phyloP scores from a whole-genome alignment of 1,140 invertebrate genomes.

The Drosophila neocordata region DNA sequence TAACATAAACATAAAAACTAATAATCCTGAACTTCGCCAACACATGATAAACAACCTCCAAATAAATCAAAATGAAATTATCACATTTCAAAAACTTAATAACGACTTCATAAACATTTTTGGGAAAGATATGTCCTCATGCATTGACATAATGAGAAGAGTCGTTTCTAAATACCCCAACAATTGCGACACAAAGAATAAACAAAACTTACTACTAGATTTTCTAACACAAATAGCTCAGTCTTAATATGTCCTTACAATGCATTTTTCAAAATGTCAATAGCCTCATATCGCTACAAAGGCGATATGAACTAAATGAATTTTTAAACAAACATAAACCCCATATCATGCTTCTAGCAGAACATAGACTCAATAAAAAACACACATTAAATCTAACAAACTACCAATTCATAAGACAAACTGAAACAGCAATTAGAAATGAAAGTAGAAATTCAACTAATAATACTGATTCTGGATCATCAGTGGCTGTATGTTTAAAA shows the following conservation, averaged over 20 bases:
- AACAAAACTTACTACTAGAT: background rate
- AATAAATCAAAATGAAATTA: background rate
- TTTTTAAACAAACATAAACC: background rate
- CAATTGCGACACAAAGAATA: background rate
- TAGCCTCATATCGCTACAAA: background rate
- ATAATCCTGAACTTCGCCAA: background rate
- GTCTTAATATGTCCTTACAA: background rate
- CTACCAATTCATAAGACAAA: constrained; percentile 19
- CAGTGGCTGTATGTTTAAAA: constrained; percentile 17
- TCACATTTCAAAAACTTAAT: background rate
- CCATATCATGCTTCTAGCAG: constrained; percentile 19
- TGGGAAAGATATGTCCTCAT: background rate
- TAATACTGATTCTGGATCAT: background rate
- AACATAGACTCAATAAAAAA: background rate
- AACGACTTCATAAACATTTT: background rate
- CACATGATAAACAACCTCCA: background rate
- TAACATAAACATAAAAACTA: background rate
- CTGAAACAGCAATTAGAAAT: too few relatives aligned
- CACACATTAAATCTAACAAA: background rate
- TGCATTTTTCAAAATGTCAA: background rate
- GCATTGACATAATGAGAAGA: background rate
- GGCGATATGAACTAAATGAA: background rate
- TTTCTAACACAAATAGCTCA: background rate
- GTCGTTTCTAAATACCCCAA: background rate
- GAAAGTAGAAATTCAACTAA: background rate